Evolutionary conservation across 1,140 invertebrate species (phyloP).

Genomic region (Drosophila ohnishii): DNA sequence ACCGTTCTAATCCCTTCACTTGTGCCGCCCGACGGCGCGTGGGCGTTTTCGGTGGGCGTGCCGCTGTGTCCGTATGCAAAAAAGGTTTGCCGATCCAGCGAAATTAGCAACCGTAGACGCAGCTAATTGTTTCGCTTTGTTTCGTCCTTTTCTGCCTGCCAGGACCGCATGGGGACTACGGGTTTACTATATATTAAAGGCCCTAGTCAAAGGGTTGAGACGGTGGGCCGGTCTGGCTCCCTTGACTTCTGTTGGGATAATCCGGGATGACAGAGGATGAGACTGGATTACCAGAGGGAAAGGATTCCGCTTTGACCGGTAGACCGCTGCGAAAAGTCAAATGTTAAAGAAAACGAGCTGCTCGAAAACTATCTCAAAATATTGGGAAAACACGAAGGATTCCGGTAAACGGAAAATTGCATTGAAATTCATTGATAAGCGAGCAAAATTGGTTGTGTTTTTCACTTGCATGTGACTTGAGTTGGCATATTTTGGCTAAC

Average conservation of each 20-base stretch:
- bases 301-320: slow-evolving; percentile 3
- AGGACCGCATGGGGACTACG: slow-evolving; percentile 1
- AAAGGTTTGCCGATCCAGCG: slow-evolving; percentile 44
- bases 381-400: background rate
- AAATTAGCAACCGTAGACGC: slow-evolving; percentile 82
- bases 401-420: background rate
- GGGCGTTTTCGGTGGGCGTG: slow-evolving; percentile 61
- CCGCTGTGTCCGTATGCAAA: slow-evolving; percentile 48
- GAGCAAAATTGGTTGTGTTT: slow-evolving; percentile 2
- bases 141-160: slow-evolving; percentile 34
- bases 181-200: slow-evolving; percentile 3
- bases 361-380: slow-evolving; percentile 8
- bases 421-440: slow-evolving; percentile 19
- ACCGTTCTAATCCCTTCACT: slow-evolving; percentile 58
- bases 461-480: background rate
- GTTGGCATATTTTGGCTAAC: no score
- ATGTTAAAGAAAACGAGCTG: slow-evolving; percentile 20
- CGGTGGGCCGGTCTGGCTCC: slow-evolving; percentile 46
- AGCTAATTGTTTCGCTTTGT: slow-evolving; percentile 68
- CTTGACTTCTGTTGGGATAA: slow-evolving; percentile 79
- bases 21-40: slow-evolving; percentile 56
- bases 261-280: slow-evolving; percentile 75
- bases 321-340: slow-evolving; percentile 53
- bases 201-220: slow-evolving; percentile 31
- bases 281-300: slow-evolving; percentile 57